A percentile compares a stretch with the other conserved stretches of the same genome.
phyloP scores from a whole-genome alignment of 2,113 vertebrate species.

The Cyanoderma ruficeps region DNA sequence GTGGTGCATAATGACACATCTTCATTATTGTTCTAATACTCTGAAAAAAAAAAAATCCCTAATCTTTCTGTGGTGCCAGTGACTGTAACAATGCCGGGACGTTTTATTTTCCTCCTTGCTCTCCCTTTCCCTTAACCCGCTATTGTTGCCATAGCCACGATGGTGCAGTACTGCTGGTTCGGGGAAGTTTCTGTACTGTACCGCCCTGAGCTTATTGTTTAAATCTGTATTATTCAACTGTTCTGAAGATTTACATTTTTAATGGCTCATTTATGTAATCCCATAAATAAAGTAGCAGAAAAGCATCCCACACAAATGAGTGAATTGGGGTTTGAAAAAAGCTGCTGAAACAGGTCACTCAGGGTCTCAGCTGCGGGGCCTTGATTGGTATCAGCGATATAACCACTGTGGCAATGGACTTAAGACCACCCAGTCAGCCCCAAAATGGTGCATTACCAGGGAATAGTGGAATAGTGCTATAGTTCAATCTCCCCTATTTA shows the following conservation, averaged over 20 bases:
- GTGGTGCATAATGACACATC: conserved; percentile 77
- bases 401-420: conserved; percentile 84
- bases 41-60: conserved; percentile 55
- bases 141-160: conserved; percentile 80
- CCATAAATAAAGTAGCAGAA: conserved; percentile 87
- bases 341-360: conserved; percentile 80
- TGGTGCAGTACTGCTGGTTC: conserved; percentile 59
- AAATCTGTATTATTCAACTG: conserved; percentile 84
- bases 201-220: conserved; percentile 79
- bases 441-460: conserved; percentile 80
- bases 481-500: conserved; percentile 81
- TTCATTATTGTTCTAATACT: conserved; percentile 80
- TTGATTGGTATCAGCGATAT: conserved; percentile 83
- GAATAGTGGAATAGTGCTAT: conserved; percentile 77
- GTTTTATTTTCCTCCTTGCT: conserved; percentile 72
- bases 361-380: conserved; percentile 85
- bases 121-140: conserved; percentile 60
- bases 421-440: conserved; percentile 88
- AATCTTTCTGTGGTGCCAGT: conserved; percentile 76
- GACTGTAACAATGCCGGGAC: conserved; percentile 65
- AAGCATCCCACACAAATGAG: conserved; percentile 84
- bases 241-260: conserved; percentile 91
- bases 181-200: conserved; percentile 77
- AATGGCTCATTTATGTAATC: conserved; percentile 91
- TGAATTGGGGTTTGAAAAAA: conserved; percentile 79